Base-by-base conservation (phyloP, 2,888 invertebrate species). In the Stenurella melanura region DNA sequence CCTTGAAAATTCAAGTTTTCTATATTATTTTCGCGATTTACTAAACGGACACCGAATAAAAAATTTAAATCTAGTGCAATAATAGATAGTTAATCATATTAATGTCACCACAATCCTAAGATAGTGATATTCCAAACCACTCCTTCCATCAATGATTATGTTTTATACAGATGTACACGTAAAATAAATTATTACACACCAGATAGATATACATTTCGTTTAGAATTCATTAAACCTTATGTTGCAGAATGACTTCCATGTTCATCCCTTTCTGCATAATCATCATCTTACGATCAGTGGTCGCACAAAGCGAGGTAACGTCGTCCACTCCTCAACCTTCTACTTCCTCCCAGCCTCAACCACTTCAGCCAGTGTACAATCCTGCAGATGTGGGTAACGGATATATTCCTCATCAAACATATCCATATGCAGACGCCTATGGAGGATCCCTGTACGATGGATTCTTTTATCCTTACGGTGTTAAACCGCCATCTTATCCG, bases 351-450 rank as follows among this genome's bases (percentile, higher is more conserved):
- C 26, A 34, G 7, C 4, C 26, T 26, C 18, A 60, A 26, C 17
- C 71, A 11, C 63, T 18, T 21, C 63, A 61, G 18, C 72, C 72
- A 9, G 34, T 72, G n/a, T 72, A 72, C 72, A 61, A 54, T 10
- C 54, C 72, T 50, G 63, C 63, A 6, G 50, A 72, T 26, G 54
- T 17, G n/a, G 1, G n/a, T 30, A 42, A 50, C 1, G 54, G 26
- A 15, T 72, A 72, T 18, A 42, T 61, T 38, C 30, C 69, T 1
- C 69, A 56, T 18, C 72, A 61, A 21, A 17, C 42, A 7, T 72
- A 72, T 18, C 50, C 63, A n/a, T 72, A 72, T 63, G 26, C 63
- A 11, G 71, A 61, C 12, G 9, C 56, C 17, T 66, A 50, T 18
- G 67, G 67, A 19, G 42, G 60, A 11, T 70, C 60, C 6, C n/a